Evolutionary conservation across 2,797 vertebrate genomes (phyloP).

Genomic region (Crenuchus spilurus): DNA sequence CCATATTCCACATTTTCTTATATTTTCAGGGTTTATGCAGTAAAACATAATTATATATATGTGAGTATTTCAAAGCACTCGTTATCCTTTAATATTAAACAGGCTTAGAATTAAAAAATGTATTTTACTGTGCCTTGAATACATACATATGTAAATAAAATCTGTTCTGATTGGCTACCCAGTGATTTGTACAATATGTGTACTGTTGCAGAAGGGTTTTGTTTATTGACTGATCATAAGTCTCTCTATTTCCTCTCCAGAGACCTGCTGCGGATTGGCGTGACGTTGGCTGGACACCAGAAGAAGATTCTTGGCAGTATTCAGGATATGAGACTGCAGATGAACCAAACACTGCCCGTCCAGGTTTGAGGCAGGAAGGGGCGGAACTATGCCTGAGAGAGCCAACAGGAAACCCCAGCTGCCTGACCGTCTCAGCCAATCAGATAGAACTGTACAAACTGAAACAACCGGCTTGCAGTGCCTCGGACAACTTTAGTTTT

Average conservation of each 20-base stretch:
- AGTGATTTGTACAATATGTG: no score
- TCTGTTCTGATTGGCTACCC: no score
- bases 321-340: constrained; percentile 98
- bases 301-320: constrained; percentile 99
- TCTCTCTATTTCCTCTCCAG: constrained; percentile 67
- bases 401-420: constrained; percentile 78
- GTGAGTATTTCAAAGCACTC: no score
- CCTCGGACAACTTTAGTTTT: constrained; percentile 78
- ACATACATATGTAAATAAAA: no score
- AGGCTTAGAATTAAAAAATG: no score
- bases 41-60: no score
- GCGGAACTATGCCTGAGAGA: constrained; percentile 72
- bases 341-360: constrained; percentile 98
- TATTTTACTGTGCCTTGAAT: no score
- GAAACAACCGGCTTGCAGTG: constrained; percentile 82
- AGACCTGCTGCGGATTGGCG: constrained; percentile 95
- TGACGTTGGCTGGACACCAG: constrained; percentile 96
- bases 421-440: constrained; percentile 82
- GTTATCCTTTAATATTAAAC: no score
- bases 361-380: constrained; percentile 89
- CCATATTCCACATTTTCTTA: no score
- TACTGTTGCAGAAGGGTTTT: neutral
- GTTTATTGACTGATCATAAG: neutral
- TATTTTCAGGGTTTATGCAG: no score
- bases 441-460: constrained; percentile 62